Conservation (phyloP, 2,888 invertebrate genomes). For the Micropterix aruncella region DNA sequence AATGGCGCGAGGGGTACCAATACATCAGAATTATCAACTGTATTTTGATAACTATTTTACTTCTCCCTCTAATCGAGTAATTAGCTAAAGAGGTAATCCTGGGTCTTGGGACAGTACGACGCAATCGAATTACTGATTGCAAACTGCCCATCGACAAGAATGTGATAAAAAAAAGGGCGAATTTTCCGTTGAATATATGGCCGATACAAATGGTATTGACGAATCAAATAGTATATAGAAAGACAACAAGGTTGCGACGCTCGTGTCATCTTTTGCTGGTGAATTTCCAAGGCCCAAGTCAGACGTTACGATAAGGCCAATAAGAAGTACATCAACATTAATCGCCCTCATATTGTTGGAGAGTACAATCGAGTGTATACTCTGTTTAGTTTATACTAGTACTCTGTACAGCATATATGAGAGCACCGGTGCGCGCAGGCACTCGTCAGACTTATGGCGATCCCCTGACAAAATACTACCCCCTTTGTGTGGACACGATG, state of each 20-base stretch:
- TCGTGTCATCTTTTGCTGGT: slow-evolving; percentile 14
- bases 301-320: slow-evolving; percentile 9
- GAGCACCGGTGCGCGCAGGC: no score
- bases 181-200: slow-evolving; percentile 12
- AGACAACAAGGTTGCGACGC: slow-evolving; percentile 16
- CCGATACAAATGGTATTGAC: slow-evolving; percentile 11
- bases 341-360: slow-evolving; percentile 11
- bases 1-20: slow-evolving; percentile 9
- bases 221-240: slow-evolving; percentile 15
- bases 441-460: no score
- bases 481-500: no score
- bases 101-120: slow-evolving; percentile 13
- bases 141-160: slow-evolving; percentile 11
- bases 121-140: slow-evolving; percentile 13
- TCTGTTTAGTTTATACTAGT: no score
- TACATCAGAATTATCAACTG: slow-evolving; percentile 8
- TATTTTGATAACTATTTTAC: slow-evolving; percentile 13
- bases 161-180: slow-evolving; percentile 8
- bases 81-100: neutral
- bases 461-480: no score
- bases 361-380: slow-evolving; percentile 12
- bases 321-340: slow-evolving; percentile 9
- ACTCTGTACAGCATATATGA: no score
- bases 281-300: slow-evolving; percentile 11
- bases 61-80: neutral